Conservation (phyloP, 2,888 invertebrate genomes). For the Eremobia ochroleuca region DNA sequence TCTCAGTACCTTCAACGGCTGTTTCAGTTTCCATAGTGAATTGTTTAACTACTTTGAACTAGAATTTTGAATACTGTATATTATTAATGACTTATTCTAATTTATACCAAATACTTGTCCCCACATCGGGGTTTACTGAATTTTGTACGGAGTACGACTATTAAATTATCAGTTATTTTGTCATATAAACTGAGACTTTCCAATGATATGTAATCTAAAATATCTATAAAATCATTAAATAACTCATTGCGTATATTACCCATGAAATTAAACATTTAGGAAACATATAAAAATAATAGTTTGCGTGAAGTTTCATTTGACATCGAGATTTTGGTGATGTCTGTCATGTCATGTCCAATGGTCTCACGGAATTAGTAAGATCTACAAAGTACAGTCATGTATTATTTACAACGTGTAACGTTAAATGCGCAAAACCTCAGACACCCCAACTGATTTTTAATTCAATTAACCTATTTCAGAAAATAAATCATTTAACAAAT, state of each 20-base stretch:
- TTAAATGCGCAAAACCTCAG: too few relatives aligned
- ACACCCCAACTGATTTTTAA: too few relatives aligned
- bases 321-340: constrained; percentile 32
- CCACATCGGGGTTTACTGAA: constrained; percentile 80
- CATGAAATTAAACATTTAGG: constrained; percentile 82
- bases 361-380: constrained; percentile 6
- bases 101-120: constrained; percentile 82
- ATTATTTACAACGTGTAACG: too few relatives aligned
- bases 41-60: constrained; percentile 31
- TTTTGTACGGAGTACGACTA: constrained; percentile 76
- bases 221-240: constrained; percentile 78
- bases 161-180: constrained; percentile 84
- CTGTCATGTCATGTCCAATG: constrained; percentile 20
- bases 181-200: constrained; percentile 81
- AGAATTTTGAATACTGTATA: constrained; percentile 59
- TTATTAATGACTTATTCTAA: constrained; percentile 34
- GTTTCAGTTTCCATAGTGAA: constrained; percentile 66
- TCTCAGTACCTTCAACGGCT: constrained; percentile 59
- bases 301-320: constrained; percentile 35
- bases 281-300: constrained; percentile 61
- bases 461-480: too few relatives aligned
- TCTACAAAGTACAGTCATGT: not conserved
- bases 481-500: too few relatives aligned
- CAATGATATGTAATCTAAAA: constrained; percentile 80
- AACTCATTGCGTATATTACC: constrained; percentile 77